These are phyloP conservation scores for Tursiops truncatus DNA, from an alignment of 2,113 vertebrate species.

Conservation along the genomic window DNA sequence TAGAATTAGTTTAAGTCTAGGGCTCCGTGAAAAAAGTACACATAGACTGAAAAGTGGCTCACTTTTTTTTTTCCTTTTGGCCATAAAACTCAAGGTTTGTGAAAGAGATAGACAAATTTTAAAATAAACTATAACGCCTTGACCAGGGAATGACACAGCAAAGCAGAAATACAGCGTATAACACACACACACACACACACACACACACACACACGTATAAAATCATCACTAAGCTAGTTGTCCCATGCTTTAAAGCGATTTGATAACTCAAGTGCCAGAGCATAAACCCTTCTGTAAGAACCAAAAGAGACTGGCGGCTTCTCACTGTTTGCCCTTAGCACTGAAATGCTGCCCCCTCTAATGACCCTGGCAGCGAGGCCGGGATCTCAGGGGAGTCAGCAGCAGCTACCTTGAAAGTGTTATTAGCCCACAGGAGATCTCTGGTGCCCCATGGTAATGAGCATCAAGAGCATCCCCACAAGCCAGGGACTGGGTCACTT, in stretches of 20 bases:
- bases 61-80: background rate
- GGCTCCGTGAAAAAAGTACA: background rate
- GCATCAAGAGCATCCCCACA: background rate
- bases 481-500: slow-evolving; percentile 66
- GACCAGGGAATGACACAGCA: background rate
- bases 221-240: background rate
- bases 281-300: background rate
- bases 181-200: background rate
- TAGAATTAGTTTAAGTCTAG: background rate
- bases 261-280: background rate
- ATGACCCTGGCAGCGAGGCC: background rate
- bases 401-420: background rate
- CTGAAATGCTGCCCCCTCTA: background rate
- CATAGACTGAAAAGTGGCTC: background rate
- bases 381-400: background rate
- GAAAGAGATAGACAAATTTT: slow-evolving; percentile 34
- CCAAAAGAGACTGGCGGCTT: background rate
- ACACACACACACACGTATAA: rapidly evolving
- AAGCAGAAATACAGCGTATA: background rate
- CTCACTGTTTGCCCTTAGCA: background rate
- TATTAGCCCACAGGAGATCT: background rate
- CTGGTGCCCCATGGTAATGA: slow-evolving; percentile 32
- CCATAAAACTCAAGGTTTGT: background rate
- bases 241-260: background rate
- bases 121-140: background rate